These are phyloP conservation scores for Clusia tigrina DNA, from an alignment of 2,888 invertebrate genomes.

Conservation along the genomic window DNA sequence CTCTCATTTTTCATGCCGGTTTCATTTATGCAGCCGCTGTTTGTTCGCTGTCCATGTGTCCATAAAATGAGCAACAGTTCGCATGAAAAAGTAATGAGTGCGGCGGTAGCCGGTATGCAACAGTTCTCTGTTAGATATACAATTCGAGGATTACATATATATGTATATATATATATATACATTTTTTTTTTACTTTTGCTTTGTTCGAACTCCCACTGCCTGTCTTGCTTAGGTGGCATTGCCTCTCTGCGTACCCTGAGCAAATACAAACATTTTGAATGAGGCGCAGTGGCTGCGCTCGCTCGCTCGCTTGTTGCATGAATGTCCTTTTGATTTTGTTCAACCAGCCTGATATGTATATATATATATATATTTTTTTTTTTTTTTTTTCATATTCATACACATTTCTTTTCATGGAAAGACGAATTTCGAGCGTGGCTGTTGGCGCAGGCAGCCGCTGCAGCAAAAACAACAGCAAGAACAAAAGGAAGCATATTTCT, in stretches of 20 bases:
- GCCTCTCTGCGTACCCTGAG: background rate
- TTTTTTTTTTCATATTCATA: background rate
- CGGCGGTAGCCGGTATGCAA: slow-evolving; percentile 48
- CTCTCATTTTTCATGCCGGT: too few relatives aligned
- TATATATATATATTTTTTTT: slow-evolving; percentile 22
- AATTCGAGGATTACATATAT: too few relatives aligned
- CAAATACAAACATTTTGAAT: slow-evolving; percentile 2
- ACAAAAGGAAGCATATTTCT: slow-evolving; percentile 13
- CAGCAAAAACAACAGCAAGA: slow-evolving; percentile 14
- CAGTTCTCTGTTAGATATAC: slow-evolving; percentile 42
- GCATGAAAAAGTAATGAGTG: slow-evolving; percentile 28
- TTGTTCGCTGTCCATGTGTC: too few relatives aligned
- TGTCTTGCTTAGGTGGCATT: background rate
- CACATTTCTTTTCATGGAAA: slow-evolving; percentile 1
- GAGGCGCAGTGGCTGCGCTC: slow-evolving; percentile 25
- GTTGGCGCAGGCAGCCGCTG: background rate
- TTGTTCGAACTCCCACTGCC: too few relatives aligned
- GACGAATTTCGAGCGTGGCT: background rate
- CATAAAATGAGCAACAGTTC: slow-evolving; percentile 52
- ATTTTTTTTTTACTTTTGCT: too few relatives aligned
- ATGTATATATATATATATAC: too few relatives aligned
- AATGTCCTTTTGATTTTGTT: slow-evolving; percentile 59
- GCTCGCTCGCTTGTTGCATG: slow-evolving; percentile 57
- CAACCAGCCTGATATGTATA: slow-evolving; percentile 51
- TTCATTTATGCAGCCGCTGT: slow-evolving; percentile 32